Conservation (phyloP, 2,113 vertebrate genomes). For the Saccopteryx leptura region DNA sequence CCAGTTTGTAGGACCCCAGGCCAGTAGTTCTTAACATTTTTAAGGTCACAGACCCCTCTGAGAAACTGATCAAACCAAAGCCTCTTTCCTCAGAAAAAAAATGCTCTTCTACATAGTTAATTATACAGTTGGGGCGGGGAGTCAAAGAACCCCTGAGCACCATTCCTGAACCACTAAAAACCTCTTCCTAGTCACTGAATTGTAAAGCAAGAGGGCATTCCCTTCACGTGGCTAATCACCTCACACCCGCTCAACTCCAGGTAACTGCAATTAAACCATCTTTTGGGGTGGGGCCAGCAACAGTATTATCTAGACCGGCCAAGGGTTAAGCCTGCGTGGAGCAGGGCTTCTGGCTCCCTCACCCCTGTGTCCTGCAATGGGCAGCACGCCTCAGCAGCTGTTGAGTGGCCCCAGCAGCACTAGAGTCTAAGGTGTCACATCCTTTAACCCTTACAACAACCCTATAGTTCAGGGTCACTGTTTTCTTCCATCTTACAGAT, state of each 20-base stretch:
- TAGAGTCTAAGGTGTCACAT: not conserved
- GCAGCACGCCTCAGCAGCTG: not conserved
- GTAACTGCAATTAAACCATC: not conserved
- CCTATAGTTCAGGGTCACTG: no score
- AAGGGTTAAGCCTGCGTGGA: rapidly evolving
- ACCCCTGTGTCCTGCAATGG: not conserved
- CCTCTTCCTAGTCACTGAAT: not conserved
- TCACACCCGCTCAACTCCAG: not conserved
- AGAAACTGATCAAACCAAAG: not conserved
- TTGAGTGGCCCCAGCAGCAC: rapidly evolving
- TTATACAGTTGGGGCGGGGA: not conserved
- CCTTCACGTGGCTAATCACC: not conserved
- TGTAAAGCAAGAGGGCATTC: not conserved
- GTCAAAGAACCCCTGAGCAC: not conserved
- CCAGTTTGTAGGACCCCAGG: not conserved
- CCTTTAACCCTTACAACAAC: not conserved
- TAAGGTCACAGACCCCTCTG: not conserved
- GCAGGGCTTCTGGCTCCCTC: not conserved
- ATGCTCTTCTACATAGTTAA: not conserved
- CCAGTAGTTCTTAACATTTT: not conserved
- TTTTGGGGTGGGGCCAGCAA: not conserved
- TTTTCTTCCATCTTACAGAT: not conserved
- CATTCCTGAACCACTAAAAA: not conserved
- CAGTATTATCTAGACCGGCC: not conserved
- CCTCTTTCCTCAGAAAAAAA: slow-evolving; percentile 19